Percentiles rank a stretch among this genome's conserved stretches.
Evolutionary conservation across 2,113 vertebrate species (phyloP).

Genomic region (Hippocampus comes): DNA sequence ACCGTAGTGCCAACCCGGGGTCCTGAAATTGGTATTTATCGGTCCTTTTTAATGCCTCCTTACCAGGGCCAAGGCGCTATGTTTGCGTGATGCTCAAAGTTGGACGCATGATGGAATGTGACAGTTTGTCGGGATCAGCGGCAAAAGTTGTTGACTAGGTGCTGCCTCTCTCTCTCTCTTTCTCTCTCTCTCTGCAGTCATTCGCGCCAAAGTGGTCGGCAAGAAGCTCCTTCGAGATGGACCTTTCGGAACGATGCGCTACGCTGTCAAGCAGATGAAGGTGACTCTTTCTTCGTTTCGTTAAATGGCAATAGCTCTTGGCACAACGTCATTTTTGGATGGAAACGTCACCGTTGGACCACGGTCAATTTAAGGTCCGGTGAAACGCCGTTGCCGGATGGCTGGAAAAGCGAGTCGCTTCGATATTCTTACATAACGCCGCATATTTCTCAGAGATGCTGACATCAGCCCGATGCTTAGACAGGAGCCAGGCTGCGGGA

Average conservation of each 20-base stretch:
- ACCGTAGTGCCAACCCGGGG: constrained; percentile 21
- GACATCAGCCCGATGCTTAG: constrained; percentile 43
- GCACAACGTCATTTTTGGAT: no score
- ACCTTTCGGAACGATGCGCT: constrained; percentile 89
- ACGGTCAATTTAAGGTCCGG: neutral
- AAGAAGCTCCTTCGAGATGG: constrained; percentile 94
- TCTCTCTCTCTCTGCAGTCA: constrained; percentile 75
- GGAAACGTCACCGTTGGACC: no score
- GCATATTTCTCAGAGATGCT: constrained; percentile 60
- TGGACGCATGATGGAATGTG: constrained; percentile 14
- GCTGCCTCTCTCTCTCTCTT: neutral
- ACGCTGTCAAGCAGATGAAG: constrained; percentile 98
- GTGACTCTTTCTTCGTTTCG: constrained; percentile 55
- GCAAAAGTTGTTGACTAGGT: constrained; percentile 18
- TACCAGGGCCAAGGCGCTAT: constrained; percentile 5
- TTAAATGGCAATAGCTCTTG: no score
- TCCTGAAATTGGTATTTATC: constrained; percentile 33
- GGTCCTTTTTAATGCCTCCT: constrained; percentile 27
- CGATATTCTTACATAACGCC: constrained; percentile 55
- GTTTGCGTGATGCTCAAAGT: constrained; percentile 15
- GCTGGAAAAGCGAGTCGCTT: constrained; percentile 25
- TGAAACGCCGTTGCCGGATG: neutral
- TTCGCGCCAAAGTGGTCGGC: constrained; percentile 93
- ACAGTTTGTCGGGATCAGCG: constrained; percentile 18
- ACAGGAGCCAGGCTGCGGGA: constrained; percentile 53